Percentiles rank a stretch among this genome's conserved stretches.
These are phyloP conservation scores for Oscheius sp. DNA, from an alignment of 2,888 invertebrate species.

Conservation along the genomic window DNA sequence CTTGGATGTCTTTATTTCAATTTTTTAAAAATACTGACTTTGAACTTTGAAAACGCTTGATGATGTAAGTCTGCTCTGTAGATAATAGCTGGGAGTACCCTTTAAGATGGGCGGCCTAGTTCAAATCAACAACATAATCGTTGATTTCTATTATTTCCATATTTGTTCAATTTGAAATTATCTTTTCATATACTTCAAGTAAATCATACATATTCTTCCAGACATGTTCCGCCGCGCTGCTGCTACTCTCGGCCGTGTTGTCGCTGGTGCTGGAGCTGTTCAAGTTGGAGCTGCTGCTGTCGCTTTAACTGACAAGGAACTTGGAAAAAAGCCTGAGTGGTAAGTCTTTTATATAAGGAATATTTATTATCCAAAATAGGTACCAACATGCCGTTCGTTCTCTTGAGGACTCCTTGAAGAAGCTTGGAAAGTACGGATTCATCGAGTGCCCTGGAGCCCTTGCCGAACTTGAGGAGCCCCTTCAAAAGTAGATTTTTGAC, in stretches of 20 bases:
- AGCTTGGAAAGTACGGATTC: conserved; percentile 47
- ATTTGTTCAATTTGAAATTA: background rate
- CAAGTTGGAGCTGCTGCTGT: conserved; percentile 56
- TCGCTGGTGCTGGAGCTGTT: conserved; percentile 45
- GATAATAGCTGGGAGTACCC: no score
- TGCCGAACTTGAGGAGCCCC: conserved; percentile 48
- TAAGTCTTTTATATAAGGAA: background rate
- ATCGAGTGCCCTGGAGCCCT: conserved; percentile 50
- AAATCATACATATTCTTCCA: background rate
- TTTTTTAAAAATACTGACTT: no score
- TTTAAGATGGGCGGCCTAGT: conserved; percentile 18
- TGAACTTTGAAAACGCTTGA: no score
- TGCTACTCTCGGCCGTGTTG: conserved; percentile 38
- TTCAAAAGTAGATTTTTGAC: conserved; percentile 29
- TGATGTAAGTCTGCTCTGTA: no score
- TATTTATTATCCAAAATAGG: conserved; percentile 26
- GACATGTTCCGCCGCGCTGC: conserved; percentile 53
- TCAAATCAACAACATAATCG: background rate
- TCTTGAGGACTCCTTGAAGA: conserved; percentile 54
- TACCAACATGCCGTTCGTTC: conserved; percentile 53
- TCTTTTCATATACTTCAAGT: background rate
- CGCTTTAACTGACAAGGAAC: conserved; percentile 56
- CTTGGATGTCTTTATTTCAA: no score
- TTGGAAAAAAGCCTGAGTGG: conserved; percentile 60
- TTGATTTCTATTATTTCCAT: background rate